Base-by-base conservation (phyloP, 64 coral and sea anemone genomes). In the Actinia equina region DNA sequence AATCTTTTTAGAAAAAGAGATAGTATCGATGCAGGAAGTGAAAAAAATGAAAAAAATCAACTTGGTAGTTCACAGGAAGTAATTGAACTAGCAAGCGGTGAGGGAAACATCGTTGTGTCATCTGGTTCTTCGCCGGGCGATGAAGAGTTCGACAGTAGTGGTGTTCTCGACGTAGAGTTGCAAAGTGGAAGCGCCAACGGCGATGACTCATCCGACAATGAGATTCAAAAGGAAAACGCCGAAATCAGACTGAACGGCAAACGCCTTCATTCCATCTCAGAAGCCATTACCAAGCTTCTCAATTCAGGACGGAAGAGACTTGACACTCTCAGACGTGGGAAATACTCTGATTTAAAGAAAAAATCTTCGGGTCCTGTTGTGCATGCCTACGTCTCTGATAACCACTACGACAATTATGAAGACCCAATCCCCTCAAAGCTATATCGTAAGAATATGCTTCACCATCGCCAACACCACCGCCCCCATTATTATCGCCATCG, bases 191-290 rank as follows among this genome's bases (percentile, higher is more conserved):
- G 78, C 44, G 41, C 3, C 18, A 44, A 51, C 44, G 41, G 16
- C 18, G 78, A 51, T 17, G 22, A 49, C 8, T 81, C 78, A 46
- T 44, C 43, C 5, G 27, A 52, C 11, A 52, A 15, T 15, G 17
- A 74, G 42, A 4, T 41, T 12, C 20, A 81, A 81, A 81, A 37
- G 12, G 44, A 81, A 52, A 74, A 74, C 15, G 78, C 78, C 2
- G 17, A 81, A n/a, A 81, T 81, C 27, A 81, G 52, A 51, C 13
- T 81, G 18, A 81, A 81, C 22, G 78, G 78, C 19, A 81, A 52
- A n/a, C 78, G 78, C 45, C 78, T 81, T 52, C 78, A 81, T 81
- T 81, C 78, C 0, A 81, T 81, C 17, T 81, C 78, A 52, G 78
- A 81, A 81, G 78, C 78, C 6, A 81, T 81, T 12, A 81, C 78